Conservation (phyloP, 92 coral and sea anemone genomes). For the Porites divaricata region DNA sequence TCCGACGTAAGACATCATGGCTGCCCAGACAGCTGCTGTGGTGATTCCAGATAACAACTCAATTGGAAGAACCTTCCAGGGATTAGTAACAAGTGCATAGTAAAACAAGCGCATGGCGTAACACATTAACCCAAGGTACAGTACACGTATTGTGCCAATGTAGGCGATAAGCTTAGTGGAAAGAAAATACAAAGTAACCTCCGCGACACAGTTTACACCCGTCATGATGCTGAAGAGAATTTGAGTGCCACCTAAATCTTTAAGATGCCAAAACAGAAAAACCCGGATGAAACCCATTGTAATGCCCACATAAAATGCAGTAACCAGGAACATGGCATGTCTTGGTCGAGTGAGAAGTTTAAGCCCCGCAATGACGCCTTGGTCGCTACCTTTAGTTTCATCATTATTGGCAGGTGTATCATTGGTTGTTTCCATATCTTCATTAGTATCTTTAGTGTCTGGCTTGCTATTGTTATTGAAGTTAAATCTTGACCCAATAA, state of each 20-base stretch:
- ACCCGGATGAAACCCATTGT: constrained; percentile 97
- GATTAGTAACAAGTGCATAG: constrained; percentile 78
- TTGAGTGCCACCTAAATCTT: constrained; percentile 89
- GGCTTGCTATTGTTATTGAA: constrained; percentile 56
- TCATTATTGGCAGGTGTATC: neutral
- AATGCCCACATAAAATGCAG: constrained; percentile 93
- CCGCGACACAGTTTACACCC: constrained; percentile 86
- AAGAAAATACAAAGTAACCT: constrained; percentile 85
- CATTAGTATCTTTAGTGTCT: constrained; percentile 22
- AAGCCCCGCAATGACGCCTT: constrained; percentile 67
- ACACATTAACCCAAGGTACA: constrained; percentile 82
- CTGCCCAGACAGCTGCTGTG: constrained; percentile 94
- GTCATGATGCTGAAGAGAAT: constrained; percentile 88
- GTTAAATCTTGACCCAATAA: constrained; percentile 79
- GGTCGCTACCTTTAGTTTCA: constrained; percentile 16
- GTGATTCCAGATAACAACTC: constrained; percentile 88
- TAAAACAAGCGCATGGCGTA: constrained; percentile 73
- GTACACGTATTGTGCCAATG: constrained; percentile 75
- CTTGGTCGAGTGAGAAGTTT: constrained; percentile 67
- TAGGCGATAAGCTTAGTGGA: constrained; percentile 77
- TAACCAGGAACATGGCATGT: constrained; percentile 84
- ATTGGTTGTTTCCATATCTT: neutral
- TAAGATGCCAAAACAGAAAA: constrained; percentile 93
- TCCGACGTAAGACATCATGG: constrained; percentile 91
- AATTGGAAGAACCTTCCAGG: constrained; percentile 80